Conservation (phyloP, 2,797 vertebrate genomes). For the Tolypeutes matacus region DNA sequence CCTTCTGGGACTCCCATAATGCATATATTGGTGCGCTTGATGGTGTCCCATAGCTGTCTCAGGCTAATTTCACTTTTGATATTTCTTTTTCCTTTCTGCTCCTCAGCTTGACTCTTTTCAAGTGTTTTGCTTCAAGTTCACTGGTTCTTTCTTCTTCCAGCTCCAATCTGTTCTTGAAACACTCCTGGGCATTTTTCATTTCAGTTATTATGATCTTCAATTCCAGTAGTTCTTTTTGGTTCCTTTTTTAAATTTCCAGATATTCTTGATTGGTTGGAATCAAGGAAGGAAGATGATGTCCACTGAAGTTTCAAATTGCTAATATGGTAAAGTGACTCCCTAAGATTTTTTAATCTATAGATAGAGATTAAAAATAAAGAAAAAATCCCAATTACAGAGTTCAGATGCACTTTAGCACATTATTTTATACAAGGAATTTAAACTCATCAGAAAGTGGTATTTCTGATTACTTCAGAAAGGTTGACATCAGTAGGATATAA, state of each 20-base stretch:
- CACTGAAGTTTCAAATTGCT: background rate
- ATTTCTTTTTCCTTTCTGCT: no score
- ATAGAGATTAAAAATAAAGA: background rate
- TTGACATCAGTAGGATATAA: background rate
- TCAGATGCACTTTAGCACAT: background rate
- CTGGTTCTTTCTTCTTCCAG: no score
- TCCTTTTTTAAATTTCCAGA: background rate
- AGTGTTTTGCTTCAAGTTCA: no score
- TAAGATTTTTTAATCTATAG: background rate
- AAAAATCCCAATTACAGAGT: background rate
- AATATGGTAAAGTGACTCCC: background rate
- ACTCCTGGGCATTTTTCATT: no score
- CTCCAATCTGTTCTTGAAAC: no score
- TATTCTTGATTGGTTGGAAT: background rate
- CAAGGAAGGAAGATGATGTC: background rate
- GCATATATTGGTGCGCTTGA: no score
- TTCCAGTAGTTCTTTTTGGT: no score
- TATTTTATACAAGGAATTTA: background rate
- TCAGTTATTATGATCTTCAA: no score
- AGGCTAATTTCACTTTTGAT: no score
- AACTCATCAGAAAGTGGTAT: background rate
- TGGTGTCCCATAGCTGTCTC: no score
- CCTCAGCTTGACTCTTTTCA: no score
- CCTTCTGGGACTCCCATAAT: no score
- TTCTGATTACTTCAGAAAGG: background rate